These are phyloP conservation scores for Drosophila anomelani DNA, from an alignment of 2,888 invertebrate species.

Conservation along the genomic window DNA sequence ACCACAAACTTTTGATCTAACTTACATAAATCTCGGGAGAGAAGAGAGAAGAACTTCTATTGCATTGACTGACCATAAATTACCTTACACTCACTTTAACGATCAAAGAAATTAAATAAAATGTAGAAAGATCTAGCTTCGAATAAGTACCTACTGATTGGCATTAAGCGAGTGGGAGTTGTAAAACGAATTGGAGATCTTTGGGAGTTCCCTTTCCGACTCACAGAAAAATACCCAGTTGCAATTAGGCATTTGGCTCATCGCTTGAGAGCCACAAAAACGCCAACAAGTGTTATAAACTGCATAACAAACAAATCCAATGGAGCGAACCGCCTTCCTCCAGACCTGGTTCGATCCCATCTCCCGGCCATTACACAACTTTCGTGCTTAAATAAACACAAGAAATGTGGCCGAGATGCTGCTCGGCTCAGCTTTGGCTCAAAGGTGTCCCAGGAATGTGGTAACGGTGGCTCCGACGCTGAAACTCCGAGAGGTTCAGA, in stretches of 20 bases:
- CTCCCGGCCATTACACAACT: constrained; percentile 54
- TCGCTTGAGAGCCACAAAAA: constrained; percentile 36
- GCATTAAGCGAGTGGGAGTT: constrained; percentile 50
- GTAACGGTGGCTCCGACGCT: constrained; percentile 64
- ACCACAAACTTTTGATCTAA: constrained; percentile 55
- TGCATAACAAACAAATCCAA: constrained; percentile 47
- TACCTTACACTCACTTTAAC: constrained; percentile 47
- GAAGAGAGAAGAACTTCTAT: neutral
- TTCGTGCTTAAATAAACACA: constrained; percentile 59
- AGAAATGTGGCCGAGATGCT: constrained; percentile 50
- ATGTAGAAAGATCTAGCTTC: constrained; percentile 10
- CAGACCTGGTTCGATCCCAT: neutral
- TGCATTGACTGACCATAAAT: constrained; percentile 54
- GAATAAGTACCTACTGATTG: constrained; percentile 61
- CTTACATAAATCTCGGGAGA: constrained; percentile 38
- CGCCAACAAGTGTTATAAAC: constrained; percentile 36
- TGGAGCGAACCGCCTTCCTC: constrained; percentile 12
- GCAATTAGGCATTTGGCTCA: constrained; percentile 45
- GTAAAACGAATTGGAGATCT: constrained; percentile 44
- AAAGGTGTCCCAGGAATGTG: constrained; percentile 70
- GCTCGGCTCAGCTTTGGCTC: constrained; percentile 37
- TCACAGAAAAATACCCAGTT: constrained; percentile 4
- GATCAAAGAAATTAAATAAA: constrained; percentile 57
- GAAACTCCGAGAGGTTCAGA: constrained; percentile 6
- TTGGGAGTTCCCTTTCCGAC: neutral